These are phyloP conservation scores for Heteromormyrus szaboi DNA, from an alignment of 2,797 vertebrate genomes.

Conservation along the genomic window DNA sequence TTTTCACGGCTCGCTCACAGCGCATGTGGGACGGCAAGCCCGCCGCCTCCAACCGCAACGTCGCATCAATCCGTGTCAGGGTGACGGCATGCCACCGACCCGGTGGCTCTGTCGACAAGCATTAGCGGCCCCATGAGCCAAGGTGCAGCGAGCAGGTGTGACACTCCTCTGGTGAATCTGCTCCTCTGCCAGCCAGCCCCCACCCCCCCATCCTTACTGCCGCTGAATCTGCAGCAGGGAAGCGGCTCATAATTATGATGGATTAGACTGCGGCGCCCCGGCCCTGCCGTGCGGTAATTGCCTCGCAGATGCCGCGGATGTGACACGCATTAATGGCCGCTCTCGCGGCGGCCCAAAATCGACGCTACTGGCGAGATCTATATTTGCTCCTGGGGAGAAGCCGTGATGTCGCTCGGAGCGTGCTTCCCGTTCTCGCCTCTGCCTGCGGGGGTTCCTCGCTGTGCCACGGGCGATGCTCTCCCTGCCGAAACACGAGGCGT, in stretches of 20 bases:
- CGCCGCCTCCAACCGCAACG: not conserved
- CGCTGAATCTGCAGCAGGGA: conserved; percentile 66
- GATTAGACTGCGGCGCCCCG: conserved; percentile 76
- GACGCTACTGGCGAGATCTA: conserved; percentile 43
- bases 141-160: not conserved
- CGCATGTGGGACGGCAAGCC: not conserved
- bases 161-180: conserved; percentile 47
- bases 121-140: not conserved
- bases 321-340: conserved; percentile 75
- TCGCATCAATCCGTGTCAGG: conserved; percentile 15
- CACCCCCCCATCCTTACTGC: conserved; percentile 35
- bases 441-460: not conserved
- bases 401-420: not conserved
- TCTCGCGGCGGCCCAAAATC: conserved; percentile 55
- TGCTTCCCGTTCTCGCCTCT: not conserved
- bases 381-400: conserved; percentile 31
- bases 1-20: not conserved
- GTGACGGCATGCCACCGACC: conserved; percentile 19
- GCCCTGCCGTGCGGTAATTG: conserved; percentile 64
- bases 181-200: conserved; percentile 40
- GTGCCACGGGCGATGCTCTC: conserved; percentile 3
- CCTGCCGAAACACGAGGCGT: not conserved
- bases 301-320: conserved; percentile 77
- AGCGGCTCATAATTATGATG: conserved; percentile 79
- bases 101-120: conserved; percentile 24